Evolutionary conservation across 2,113 vertebrate genomes (phyloP).

Genomic region (Chlamydotis undulata): DNA sequence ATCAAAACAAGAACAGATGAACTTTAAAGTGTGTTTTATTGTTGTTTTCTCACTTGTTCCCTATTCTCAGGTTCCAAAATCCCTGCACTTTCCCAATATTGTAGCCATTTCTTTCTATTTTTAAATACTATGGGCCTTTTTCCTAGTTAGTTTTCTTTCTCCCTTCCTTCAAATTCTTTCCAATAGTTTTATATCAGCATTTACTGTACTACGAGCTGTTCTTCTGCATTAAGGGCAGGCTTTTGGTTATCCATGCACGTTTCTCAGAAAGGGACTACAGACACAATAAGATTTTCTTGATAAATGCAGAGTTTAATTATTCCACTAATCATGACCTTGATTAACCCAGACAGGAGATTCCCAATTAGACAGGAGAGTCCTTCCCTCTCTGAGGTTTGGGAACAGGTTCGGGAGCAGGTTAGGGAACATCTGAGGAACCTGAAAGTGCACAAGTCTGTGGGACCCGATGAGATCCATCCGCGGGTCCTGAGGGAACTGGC

Average conservation of each 20-base stretch:
- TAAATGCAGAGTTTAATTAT: background rate
- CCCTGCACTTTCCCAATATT: background rate
- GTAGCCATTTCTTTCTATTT: background rate
- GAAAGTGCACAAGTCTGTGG: too few species aligned
- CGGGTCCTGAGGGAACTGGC: too few species aligned
- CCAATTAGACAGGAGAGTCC: background rate
- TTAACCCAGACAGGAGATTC: background rate
- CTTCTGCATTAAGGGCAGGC: background rate
- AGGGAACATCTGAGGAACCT: too few species aligned
- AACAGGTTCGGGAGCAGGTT: too few species aligned
- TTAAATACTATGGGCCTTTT: background rate
- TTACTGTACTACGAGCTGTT: background rate
- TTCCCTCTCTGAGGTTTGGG: background rate
- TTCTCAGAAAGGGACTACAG: background rate
- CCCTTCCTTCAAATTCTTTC: background rate
- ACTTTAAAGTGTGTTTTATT: background rate
- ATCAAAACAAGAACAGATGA: background rate
- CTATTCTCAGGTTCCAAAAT: background rate
- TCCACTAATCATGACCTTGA: background rate
- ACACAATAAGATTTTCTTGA: background rate
- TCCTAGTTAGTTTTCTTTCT: background rate
- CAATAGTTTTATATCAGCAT: background rate
- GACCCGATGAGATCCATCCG: too few species aligned
- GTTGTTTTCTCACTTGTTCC: background rate
- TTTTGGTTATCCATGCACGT: background rate